phyloP scores from a whole-genome alignment of 1,140 invertebrate species.

The Brachionus sp. region DNA sequence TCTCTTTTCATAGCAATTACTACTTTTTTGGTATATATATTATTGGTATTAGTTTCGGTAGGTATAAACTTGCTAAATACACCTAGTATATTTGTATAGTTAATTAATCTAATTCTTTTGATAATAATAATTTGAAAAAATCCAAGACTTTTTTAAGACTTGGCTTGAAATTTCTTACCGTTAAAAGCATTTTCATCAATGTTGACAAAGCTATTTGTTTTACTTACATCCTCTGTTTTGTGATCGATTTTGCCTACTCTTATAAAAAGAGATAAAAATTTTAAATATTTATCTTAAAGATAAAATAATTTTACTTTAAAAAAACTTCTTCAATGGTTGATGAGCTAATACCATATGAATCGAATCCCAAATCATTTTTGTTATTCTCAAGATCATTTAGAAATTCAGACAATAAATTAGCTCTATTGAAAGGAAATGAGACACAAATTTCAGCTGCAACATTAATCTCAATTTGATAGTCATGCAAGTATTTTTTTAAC shows the following conservation, averaged over 20 bases:
- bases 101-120: too few species aligned
- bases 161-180: not conserved
- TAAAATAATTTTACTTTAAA: not conserved
- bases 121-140: too few species aligned
- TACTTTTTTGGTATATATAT: too few species aligned
- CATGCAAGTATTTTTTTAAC: not conserved
- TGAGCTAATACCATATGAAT: conserved; percentile 5
- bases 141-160: too few species aligned
- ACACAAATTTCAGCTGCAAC: conserved; percentile 25
- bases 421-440: not conserved
- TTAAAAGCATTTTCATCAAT: conserved; percentile 10
- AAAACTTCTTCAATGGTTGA: conserved; percentile 46
- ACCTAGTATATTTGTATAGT: too few species aligned
- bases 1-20: too few species aligned
- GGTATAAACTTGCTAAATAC: too few species aligned
- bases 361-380: not conserved
- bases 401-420: conserved; percentile 1
- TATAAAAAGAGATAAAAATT: not conserved
- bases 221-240: not conserved
- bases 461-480: conserved; percentile 32
- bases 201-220: not conserved
- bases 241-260: conserved; percentile 44
- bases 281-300: not conserved
- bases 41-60: too few species aligned
- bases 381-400: conserved; percentile 34